These are phyloP conservation scores for Grantiella picta DNA, from an alignment of 2,113 vertebrate genomes.

Conservation along the genomic window DNA sequence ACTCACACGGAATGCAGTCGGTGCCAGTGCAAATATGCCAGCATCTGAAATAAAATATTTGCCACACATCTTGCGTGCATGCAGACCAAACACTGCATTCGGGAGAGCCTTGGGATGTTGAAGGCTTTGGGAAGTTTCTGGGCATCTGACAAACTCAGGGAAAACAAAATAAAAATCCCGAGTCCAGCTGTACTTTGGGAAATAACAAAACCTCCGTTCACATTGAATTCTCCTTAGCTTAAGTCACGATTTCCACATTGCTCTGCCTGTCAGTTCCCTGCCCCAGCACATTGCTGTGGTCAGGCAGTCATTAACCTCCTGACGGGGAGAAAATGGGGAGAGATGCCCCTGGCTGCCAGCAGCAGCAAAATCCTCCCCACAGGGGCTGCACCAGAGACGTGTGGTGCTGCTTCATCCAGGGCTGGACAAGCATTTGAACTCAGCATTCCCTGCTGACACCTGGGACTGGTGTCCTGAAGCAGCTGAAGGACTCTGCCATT, in stretches of 20 bases:
- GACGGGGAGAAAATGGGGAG: neutral
- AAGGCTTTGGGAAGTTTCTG: neutral
- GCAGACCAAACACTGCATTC: slow-evolving; percentile 50
- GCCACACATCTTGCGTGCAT: slow-evolving; percentile 9
- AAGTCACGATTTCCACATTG: neutral
- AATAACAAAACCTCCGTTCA: neutral
- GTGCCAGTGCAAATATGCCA: slow-evolving; percentile 65
- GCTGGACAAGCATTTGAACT: accelerated
- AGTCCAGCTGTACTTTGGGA: neutral
- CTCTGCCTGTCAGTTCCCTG: neutral
- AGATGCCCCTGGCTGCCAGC: neutral
- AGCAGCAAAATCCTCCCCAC: neutral
- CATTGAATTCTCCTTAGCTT: neutral
- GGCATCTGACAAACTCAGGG: neutral
- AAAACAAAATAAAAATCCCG: neutral
- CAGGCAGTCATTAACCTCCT: neutral
- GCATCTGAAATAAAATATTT: slow-evolving; percentile 62
- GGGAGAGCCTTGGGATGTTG: neutral
- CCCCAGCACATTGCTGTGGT: neutral
- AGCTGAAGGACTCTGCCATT: neutral
- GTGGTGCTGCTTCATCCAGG: neutral
- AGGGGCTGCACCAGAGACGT: neutral
- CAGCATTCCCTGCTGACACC: neutral
- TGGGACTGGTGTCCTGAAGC: neutral
- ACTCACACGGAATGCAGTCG: slow-evolving; percentile 51